Evolutionary conservation across 2,113 vertebrate genomes (phyloP), one percentile per base, ranked within the genome.

Genomic region (Bombycilla garrulus): DNA sequence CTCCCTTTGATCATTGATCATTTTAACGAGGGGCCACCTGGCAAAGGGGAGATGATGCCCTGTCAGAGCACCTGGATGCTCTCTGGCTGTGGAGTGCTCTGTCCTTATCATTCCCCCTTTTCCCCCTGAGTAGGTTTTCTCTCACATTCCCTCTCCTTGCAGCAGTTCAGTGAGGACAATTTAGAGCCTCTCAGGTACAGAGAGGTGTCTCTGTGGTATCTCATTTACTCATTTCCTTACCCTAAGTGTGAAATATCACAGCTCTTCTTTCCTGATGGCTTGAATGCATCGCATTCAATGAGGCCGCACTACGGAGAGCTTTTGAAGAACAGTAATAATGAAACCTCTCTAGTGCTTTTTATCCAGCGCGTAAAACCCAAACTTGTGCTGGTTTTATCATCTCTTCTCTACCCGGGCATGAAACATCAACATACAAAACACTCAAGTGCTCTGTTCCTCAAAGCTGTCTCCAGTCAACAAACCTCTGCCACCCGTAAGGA

Each of bases 401-500:
- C 56, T 71, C 56, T 61, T 91, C 65, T 90, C 56, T 71, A 78
- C 36, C 51, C 0, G 1, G 48, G 76, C 76, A 71, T 64, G 88
- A 96, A 95, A 86, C 80, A 88, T 74, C 92, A 94, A 92, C 93
- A 92, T 2, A 92, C 56, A 94, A 82, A 94, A 88, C 50, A 58
- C 26, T 45, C 47, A 44, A 90, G 66, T 25, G 26, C 71, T 93
- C 67, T 95, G 66, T 71, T 96, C 82, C 86, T 97, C 92, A 95
- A 88, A 95, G 74, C 76, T 83, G 36, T 57, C 90, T 88, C 86
- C 60, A 86, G 79, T 88, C 88, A 96, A 96, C 85, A 94, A 90
- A 60, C 42, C 60, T 8, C 60, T 85, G 67, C n/a, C 67, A 83
- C 47, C 50, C 0, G 0, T 33, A 64, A 88, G 67, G 64, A 76